These are phyloP conservation scores for Polia nebulosa DNA, from an alignment of 2,888 invertebrate species.

Conservation along the genomic window DNA sequence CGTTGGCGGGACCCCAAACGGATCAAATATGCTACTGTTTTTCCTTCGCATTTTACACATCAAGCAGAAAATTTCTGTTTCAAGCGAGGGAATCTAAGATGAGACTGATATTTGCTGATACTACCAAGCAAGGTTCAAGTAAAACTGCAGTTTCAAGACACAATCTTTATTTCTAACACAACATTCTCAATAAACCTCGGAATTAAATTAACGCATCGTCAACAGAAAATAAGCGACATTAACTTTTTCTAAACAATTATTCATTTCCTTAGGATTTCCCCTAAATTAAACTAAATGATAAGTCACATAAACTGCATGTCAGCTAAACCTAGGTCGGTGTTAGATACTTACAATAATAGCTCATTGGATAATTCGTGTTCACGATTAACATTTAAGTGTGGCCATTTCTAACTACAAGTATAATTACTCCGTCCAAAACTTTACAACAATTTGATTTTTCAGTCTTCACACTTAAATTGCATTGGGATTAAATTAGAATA, in stretches of 20 bases:
- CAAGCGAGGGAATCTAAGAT: neutral
- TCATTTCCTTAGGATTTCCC: conserved; percentile 44
- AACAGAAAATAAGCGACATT: conserved; percentile 75
- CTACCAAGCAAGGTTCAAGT: conserved; percentile 12
- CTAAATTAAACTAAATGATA: conserved; percentile 62
- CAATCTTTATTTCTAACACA: conserved; percentile 87
- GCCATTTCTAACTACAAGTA: conserved; percentile 71
- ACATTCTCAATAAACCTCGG: conserved; percentile 75
- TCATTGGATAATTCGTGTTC: conserved; percentile 76
- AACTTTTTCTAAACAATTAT: conserved; percentile 63
- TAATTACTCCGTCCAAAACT: conserved; percentile 66
- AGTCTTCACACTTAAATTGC: conserved; percentile 69
- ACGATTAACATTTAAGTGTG: conserved; percentile 68
- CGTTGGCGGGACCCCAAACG: neutral
- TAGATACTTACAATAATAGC: conserved; percentile 69
- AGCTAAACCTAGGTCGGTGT: conserved; percentile 73
- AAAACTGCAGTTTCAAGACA: conserved; percentile 74
- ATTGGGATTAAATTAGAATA: conserved; percentile 62
- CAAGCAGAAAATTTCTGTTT: neutral
- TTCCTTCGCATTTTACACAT: neutral
- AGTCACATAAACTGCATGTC: conserved; percentile 47
- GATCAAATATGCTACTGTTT: neutral
- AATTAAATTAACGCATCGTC: conserved; percentile 73
- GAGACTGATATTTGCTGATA: neutral
- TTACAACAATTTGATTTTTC: conserved; percentile 65